These are phyloP conservation scores for Peribatodes rhomboidaria DNA, from an alignment of 2,888 invertebrate species.

Conservation along the genomic window DNA sequence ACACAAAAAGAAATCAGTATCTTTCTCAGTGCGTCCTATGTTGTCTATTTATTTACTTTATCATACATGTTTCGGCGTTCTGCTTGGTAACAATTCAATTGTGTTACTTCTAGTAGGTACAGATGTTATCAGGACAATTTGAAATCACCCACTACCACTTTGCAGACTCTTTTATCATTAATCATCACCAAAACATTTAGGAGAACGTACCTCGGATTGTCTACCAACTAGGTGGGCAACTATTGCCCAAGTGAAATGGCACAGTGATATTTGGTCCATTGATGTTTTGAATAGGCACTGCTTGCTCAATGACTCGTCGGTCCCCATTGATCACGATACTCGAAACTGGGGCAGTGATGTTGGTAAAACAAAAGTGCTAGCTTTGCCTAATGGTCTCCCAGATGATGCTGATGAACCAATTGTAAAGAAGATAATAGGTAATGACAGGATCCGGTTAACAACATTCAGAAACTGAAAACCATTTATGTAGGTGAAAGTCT, in stretches of 20 bases:
- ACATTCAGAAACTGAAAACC: neutral
- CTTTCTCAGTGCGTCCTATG: no score
- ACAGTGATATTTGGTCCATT: conserved; percentile 69
- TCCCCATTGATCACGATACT: conserved; percentile 56
- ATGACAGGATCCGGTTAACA: conserved; percentile 1
- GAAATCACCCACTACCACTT: no score
- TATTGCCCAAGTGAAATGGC: conserved; percentile 61
- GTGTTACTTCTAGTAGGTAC: no score
- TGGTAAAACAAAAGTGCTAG: conserved; percentile 35
- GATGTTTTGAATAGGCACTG: conserved; percentile 62
- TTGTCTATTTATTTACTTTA: no score
- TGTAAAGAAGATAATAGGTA: conserved; percentile 1
- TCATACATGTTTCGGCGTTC: no score
- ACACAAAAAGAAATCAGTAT: no score
- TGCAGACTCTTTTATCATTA: no score
- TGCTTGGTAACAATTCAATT: no score
- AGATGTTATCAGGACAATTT: no score
- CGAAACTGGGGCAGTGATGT: conserved; percentile 51
- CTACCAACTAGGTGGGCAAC: neutral
- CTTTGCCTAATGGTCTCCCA: conserved; percentile 25
- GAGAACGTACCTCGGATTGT: neutral
- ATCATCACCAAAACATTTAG: neutral
- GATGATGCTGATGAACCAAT: conserved; percentile 11
- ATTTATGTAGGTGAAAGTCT: no score
- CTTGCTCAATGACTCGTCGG: conserved; percentile 68